These are phyloP conservation scores for Cyanoliseus patagonus DNA, from an alignment of 2,113 vertebrate species.

Conservation along the genomic window DNA sequence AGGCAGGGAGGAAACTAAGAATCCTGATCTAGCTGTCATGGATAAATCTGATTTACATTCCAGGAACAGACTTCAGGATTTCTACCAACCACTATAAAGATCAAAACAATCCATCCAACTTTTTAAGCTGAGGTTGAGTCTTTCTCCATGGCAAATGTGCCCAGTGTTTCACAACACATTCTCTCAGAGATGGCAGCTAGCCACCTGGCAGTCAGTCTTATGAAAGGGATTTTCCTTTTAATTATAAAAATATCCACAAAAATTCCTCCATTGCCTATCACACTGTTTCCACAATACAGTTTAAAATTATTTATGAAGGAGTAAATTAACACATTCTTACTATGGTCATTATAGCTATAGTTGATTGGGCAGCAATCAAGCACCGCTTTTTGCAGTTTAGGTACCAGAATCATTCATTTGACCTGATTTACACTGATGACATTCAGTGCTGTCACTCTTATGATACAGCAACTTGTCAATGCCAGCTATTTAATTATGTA, in stretches of 20 bases:
- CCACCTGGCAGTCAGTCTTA: conserved; percentile 22
- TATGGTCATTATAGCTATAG: neutral
- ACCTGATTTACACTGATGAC: neutral
- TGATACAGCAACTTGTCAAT: neutral
- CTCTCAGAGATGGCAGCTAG: conserved; percentile 5
- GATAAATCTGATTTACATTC: neutral
- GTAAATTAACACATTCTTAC: neutral
- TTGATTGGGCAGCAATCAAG: neutral
- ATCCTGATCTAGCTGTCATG: neutral
- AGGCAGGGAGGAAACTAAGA: neutral
- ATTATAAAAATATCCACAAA: conserved; percentile 33
- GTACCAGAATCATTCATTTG: neutral
- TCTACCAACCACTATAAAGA: neutral
- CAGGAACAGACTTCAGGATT: neutral
- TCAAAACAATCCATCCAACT: neutral
- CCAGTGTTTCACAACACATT: conserved; percentile 1
- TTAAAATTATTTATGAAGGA: neutral
- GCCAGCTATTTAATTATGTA: neutral
- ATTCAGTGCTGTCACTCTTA: neutral
- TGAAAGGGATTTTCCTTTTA: conserved; percentile 24
- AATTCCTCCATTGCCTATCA: neutral
- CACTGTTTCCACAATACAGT: neutral
- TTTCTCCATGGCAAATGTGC: neutral
- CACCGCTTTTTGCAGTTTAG: neutral
- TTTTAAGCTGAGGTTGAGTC: neutral